Evolutionary conservation across 2,888 invertebrate species (phyloP).

Genomic region (Mythimna albipuncta): DNA sequence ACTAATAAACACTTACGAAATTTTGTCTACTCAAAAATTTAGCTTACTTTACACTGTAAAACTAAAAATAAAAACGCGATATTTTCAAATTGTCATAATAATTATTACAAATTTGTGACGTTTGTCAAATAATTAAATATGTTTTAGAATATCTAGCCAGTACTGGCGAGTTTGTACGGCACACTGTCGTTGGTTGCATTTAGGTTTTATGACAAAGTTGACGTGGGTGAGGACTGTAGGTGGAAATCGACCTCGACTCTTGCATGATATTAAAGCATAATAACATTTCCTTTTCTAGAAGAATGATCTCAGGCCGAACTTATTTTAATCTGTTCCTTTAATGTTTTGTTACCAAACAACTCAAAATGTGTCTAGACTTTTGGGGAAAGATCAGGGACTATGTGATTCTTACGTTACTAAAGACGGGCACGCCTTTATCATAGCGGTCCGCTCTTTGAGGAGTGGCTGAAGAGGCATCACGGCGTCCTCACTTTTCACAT

Average conservation of each 20-base stretch:
- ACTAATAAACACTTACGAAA: conserved; percentile 66
- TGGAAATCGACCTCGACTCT: conserved; percentile 73
- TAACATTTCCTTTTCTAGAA: conserved; percentile 72
- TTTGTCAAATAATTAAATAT: conserved; percentile 63
- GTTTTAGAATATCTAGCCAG: conserved; percentile 74
- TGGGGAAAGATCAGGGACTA: too few relatives aligned
- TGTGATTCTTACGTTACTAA: too few relatives aligned
- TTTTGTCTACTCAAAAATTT: conserved; percentile 69
- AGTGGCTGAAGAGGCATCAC: too few relatives aligned
- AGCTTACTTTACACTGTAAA: conserved; percentile 53
- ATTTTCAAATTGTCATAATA: conserved; percentile 48
- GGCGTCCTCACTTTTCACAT: too few relatives aligned
- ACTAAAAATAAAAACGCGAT: conserved; percentile 48
- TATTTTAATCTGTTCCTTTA: conserved; percentile 2
- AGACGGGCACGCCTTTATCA: too few relatives aligned
- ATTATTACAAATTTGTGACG: conserved; percentile 57
- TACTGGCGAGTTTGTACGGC: conserved; percentile 73
- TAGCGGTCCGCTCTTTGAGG: too few relatives aligned
- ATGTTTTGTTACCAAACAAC: background rate
- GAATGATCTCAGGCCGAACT: conserved; percentile 55
- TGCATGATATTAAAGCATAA: conserved; percentile 69
- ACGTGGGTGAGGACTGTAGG: conserved; percentile 84
- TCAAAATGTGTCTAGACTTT: too few relatives aligned
- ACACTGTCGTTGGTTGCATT: conserved; percentile 78
- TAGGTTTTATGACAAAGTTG: conserved; percentile 77